Base-by-base conservation (phyloP, 1,140 invertebrate genomes). In the Apis laboriosa region DNA sequence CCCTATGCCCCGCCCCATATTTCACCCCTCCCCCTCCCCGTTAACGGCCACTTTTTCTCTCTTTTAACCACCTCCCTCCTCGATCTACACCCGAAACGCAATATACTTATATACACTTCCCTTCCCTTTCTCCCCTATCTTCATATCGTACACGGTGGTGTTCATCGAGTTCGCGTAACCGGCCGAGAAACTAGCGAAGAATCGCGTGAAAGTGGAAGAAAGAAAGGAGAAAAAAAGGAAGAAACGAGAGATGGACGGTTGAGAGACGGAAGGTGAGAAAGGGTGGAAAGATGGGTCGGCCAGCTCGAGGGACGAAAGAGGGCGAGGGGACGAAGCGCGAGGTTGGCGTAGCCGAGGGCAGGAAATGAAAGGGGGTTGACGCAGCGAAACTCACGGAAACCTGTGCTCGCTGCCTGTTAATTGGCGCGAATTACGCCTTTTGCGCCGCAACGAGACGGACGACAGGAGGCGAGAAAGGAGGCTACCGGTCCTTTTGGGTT, bases 391-490 rank as follows among this genome's bases (percentile, higher is more conserved):
- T 67, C 81, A 61, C 28, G 67, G 75, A 76, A 80, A 56, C 51
- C 5, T 28, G 64, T 49, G 51, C 61, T 63, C 77, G 66, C 51
- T 85, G 86, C 19, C 78, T 89, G 83, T 91, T 91, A 90, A 91
- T 91, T 90, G 89, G 80, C 89, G 77, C 78, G 84, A 90, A 91
- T 86, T 90, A 89, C 86, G 85, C 84, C 83, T 87, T 90, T 89
- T 86, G 78, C 87, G 73, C 68, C 78, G 72, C 79, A 82, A 84
- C 79, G 72, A 71, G 79, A 82, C 83, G 77, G 64, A 80, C 82
- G 73, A n/a, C 68, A 43, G n/a, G 15, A 53, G 43, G 60, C 43
- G 34, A 56, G 53, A n/a, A n/a, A 63, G n/a, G 15, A 43, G 15
- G 43, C 58, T 53, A 58, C 49, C 49, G 64, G 51, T 43, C 34